These are phyloP conservation scores for Calliscelio sp. DNA, from an alignment of 2,888 invertebrate species.

Conservation along the genomic window DNA sequence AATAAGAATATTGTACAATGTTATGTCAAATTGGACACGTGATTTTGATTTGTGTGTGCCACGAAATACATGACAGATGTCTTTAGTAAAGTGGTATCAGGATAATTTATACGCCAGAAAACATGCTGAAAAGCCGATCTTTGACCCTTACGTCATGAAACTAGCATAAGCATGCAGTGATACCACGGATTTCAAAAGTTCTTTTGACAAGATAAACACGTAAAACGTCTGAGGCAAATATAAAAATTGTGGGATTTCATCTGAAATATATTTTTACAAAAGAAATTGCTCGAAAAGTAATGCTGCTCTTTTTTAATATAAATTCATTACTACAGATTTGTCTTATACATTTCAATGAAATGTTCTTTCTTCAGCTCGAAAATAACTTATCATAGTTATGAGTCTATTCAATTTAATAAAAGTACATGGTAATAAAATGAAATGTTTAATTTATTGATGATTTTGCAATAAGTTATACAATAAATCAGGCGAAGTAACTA, in stretches of 20 bases:
- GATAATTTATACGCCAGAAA: slow-evolving; percentile 74
- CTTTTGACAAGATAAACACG: slow-evolving; percentile 64
- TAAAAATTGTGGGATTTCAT: slow-evolving; percentile 6
- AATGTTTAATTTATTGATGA: neutral
- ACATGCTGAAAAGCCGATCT: slow-evolving; percentile 71
- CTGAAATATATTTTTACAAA: too few species aligned
- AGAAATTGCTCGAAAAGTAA: too few species aligned
- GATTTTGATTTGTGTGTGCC: slow-evolving; percentile 15
- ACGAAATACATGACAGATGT: slow-evolving; percentile 27
- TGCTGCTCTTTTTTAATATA: too few species aligned
- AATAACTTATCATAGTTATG: too few species aligned
- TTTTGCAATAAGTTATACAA: slow-evolving; percentile 8
- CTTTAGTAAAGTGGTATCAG: slow-evolving; percentile 18
- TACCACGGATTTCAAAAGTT: slow-evolving; percentile 42
- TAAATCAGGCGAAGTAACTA: slow-evolving; percentile 3
- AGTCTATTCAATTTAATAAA: too few species aligned
- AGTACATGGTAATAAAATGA: neutral
- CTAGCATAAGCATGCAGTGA: slow-evolving; percentile 41
- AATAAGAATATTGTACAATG: too few species aligned
- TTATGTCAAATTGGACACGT: slow-evolving; percentile 18
- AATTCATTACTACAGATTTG: too few species aligned
- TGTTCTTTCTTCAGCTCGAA: too few species aligned
- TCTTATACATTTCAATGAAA: too few species aligned
- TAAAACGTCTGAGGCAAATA: slow-evolving; percentile 32
- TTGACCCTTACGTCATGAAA: slow-evolving; percentile 70